A percentile compares a stretch with the other conserved stretches of the same genome.
Conservation (phyloP, 1,140 invertebrate species). For the Drosophila parvula region DNA sequence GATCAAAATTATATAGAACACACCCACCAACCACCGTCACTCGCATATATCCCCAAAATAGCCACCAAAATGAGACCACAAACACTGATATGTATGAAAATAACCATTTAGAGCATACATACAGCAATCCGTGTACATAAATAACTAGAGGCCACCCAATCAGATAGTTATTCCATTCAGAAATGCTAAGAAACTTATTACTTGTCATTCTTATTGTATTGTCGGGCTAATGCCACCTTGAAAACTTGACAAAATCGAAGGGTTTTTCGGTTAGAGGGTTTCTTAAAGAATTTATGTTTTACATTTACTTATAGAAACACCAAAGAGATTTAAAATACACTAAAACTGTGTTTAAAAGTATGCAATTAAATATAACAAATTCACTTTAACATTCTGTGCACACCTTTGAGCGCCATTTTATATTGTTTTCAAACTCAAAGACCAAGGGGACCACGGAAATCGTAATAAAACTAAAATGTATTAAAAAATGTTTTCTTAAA, state of each 20-base stretch:
- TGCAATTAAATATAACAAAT: not conserved
- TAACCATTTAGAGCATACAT: conserved; percentile 1
- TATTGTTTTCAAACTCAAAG: no score
- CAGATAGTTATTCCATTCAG: conserved; percentile 1
- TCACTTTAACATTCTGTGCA: not conserved
- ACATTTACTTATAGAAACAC: no score
- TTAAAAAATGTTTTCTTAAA: not conserved
- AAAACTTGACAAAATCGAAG: conserved; percentile 5
- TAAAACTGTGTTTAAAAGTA: not conserved
- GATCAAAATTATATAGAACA: conserved; percentile 47
- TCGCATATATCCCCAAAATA: not conserved
- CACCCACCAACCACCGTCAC: not conserved
- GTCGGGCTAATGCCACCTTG: not conserved
- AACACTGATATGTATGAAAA: conserved; percentile 5
- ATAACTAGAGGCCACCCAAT: not conserved
- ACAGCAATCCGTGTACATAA: conserved; percentile 33
- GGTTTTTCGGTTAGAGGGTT: not conserved
- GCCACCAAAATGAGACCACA: conserved; percentile 27
- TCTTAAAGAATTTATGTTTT: not conserved
- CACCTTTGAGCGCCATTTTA: no score
- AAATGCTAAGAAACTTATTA: not conserved
- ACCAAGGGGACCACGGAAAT: no score
- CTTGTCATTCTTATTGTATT: not conserved
- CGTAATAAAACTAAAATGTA: not conserved
- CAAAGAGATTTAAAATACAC: not conserved